Evolutionary conservation across 2,113 vertebrate genomes (phyloP), one percentile per base, ranked within the genome.

Genomic region (Cyanistes caeruleus): DNA sequence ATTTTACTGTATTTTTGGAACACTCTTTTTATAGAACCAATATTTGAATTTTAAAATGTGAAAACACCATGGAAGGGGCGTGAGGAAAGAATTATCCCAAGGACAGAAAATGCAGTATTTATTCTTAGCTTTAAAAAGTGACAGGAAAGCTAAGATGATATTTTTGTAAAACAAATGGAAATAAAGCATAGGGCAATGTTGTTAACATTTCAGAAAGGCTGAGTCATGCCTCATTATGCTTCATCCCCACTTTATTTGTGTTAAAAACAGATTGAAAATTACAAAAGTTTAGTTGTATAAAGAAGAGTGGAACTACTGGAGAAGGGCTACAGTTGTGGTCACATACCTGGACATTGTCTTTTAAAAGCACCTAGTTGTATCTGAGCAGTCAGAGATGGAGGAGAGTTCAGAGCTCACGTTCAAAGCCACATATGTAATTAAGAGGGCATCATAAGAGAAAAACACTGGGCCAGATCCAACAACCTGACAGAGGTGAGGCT

Each of bases 271-370:
- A 49, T 27, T 1, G 72, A 87, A 55, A 46, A 30, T 5, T 41
- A 15, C 15, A 48, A 35, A 69, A 0, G 4, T 0, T 65, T 28
- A 56, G 8, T 87, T 62, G 19, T 44, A 63, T 18, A 69, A 73
- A 33, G 31, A 84, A 25, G 5, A 25, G 11, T 25, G 9, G 12
- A 52, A 69, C 18, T 15, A 41, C 14, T 18, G 20, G 16, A 20
- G 28, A 80, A 65, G 10, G 12, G 1, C 20, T 56, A 10, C 2
- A 6, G 3, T 17, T 77, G 13, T 37, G 17, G 7, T 3, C 0
- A 1, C 25, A 51, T 72, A 39, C 4, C 12, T 43, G 23, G 17
- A 21, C 2, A 16, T 81, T 88, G 35, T 44, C 5, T 63, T 63
- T n/a, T 31, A 19, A 69, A 21, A 64, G 5, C 37, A 46, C 17